phyloP scores from a whole-genome alignment of 1,140 invertebrate species.

The Sminthurides bifidus region DNA sequence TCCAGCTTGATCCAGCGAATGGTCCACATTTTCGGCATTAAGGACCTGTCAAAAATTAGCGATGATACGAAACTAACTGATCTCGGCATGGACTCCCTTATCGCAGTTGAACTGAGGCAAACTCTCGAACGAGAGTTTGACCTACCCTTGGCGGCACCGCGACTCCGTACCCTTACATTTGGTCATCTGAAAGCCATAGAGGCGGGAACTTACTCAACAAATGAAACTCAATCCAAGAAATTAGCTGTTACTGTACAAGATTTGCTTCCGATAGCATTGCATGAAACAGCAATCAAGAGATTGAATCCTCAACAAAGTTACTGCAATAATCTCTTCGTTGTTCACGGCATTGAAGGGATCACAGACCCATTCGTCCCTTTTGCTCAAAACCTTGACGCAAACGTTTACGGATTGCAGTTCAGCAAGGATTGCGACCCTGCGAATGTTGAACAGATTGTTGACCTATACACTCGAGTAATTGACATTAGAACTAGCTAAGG shows the following conservation, averaged over 20 bases:
- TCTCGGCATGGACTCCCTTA: constrained; percentile 91
- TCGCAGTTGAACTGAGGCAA: constrained; percentile 79
- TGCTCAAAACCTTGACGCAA: not conserved
- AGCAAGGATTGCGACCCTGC: not conserved
- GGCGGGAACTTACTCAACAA: not conserved
- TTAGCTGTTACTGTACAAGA: too few species aligned
- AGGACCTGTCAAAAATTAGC: constrained; percentile 65
- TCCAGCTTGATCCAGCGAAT: too few species aligned
- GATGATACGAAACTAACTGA: constrained; percentile 57
- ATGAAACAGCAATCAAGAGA: not conserved
- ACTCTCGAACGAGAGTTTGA: constrained; percentile 60
- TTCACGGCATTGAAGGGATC: not conserved
- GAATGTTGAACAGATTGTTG: not conserved
- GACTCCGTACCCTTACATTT: not conserved
- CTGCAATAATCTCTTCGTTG: not conserved
- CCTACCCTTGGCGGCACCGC: not conserved
- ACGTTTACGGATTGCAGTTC: not conserved
- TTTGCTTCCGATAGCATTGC: not conserved
- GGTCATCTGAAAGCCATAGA: not conserved
- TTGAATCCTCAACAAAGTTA: too few species aligned
- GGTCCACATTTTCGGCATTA: constrained; percentile 80
- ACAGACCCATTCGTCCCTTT: not conserved
- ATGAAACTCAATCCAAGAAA: not conserved
- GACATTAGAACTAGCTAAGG: not conserved
- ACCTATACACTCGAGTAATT: not conserved